phyloP scores from a whole-genome alignment of 2,113 vertebrate genomes.

The Pavo muticus region DNA sequence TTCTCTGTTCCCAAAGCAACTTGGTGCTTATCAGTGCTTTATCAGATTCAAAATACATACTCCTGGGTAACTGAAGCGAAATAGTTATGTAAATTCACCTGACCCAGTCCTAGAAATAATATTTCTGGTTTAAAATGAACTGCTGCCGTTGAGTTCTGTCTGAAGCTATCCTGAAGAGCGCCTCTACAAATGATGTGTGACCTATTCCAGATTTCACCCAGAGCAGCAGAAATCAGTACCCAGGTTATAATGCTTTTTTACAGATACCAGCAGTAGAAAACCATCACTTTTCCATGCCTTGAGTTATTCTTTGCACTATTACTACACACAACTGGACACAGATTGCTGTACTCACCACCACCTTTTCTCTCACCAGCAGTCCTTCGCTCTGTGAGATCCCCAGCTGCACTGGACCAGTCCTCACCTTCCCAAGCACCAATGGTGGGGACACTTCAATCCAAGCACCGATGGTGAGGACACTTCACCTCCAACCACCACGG shows the following conservation, averaged over 20 bases:
- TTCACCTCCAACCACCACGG: accelerated
- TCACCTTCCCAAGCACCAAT: accelerated
- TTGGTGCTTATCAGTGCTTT: not conserved
- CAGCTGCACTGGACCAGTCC: accelerated
- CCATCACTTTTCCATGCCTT: not conserved
- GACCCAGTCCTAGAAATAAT: not conserved
- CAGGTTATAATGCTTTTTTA: not conserved
- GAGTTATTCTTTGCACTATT: not conserved
- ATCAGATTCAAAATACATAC: not conserved
- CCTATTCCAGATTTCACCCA: not conserved
- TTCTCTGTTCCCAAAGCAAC: not conserved
- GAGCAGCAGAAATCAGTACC: not conserved
- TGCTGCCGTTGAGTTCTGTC: not conserved
- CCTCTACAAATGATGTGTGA: not conserved
- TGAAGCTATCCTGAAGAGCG: not conserved
- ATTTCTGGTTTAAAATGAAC: not conserved
- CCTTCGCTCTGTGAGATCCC: not conserved
- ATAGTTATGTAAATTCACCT: not conserved
- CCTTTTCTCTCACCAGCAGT: accelerated
- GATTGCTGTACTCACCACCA: not conserved
- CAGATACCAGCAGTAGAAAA: not conserved
- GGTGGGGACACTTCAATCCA: not conserved
- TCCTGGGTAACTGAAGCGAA: not conserved
- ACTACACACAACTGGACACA: not conserved
- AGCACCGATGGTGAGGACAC: not conserved